These are phyloP conservation scores for Avahi laniger DNA, from an alignment of 2,797 vertebrate species.

Conservation along the genomic window DNA sequence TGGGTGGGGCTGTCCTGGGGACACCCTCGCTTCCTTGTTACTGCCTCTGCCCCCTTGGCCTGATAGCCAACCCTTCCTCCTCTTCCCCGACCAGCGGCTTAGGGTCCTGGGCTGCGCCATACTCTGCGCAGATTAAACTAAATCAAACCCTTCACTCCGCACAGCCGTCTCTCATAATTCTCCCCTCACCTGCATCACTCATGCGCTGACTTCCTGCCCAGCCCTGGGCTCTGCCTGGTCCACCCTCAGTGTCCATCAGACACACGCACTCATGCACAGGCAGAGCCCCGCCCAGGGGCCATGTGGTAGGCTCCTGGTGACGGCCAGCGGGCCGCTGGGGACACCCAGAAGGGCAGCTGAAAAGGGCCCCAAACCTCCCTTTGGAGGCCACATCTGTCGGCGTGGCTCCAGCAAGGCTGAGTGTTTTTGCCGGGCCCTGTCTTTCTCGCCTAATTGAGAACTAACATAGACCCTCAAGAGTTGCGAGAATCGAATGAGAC, in stretches of 20 bases:
- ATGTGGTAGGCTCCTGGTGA: neutral
- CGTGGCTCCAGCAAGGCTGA: too few relatives aligned
- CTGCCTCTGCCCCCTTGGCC: neutral
- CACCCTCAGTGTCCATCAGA: neutral
- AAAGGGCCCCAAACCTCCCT: too few relatives aligned
- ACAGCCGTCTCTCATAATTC: fast-evolving
- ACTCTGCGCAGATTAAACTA: neutral
- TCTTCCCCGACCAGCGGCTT: neutral
- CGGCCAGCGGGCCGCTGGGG: neutral
- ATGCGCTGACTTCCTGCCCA: neutral
- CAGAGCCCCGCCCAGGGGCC: neutral
- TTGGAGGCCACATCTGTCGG: neutral
- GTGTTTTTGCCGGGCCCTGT: too few relatives aligned
- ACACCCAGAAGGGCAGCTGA: neutral
- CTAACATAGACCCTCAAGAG: neutral
- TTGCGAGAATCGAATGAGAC: neutral
- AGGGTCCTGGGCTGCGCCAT: neutral
- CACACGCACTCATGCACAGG: neutral
- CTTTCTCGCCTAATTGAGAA: neutral
- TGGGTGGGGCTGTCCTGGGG: neutral
- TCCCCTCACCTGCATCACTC: too few relatives aligned
- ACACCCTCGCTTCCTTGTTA: neutral
- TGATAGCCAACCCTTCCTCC: neutral
- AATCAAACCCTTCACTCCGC: neutral
- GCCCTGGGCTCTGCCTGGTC: neutral